Base-by-base conservation (phyloP, 2,888 invertebrate species). In the Nemotelus nigrinus region DNA sequence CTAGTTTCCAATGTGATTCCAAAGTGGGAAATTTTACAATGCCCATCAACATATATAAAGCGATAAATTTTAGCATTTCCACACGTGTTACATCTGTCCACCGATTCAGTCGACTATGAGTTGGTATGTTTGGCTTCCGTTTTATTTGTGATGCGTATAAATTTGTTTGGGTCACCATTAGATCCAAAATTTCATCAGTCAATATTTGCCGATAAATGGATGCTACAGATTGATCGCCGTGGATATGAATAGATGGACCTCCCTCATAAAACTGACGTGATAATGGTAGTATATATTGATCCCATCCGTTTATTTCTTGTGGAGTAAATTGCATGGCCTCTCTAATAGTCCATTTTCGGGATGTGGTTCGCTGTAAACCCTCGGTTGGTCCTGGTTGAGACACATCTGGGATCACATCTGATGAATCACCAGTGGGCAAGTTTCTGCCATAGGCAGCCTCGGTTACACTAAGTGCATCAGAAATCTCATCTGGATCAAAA, bases 1-100 rank as follows among this genome's bases (percentile, higher is more conserved):
- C 41, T 25, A 63, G 63, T 53, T 53, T 58, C 58, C 58, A 58
- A 58, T 58, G 58, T 25, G 58, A 41, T 63, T 63, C 63, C 63
- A 63, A 63, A 63, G 39, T 63, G 41, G 63, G 63, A 39, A 63
- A 63, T 63, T 25, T 63, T 43, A 63, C 63, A 63, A 63, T 63
- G 63, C 63, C 63, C 25, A n/a, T 63, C 63, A 63, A 41, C 63
- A 63, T 63, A 3, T 63, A 63, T 43, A 63, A 63, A 25, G 63
- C 63, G 43, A 63, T 63, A 25, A 63, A 63, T 43, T 41, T 63
- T 63, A 43, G 41, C 63, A 63, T 63, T 63, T 4, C 63, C 39
- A 43, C 63, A 39, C 39, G 41, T 41, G 63, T 63, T n/a, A 63
- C 63, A 63, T 63, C 63, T 39, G 39, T 25, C 63, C 63, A 63